A percentile compares a stretch with the other conserved stretches of the same genome.
phyloP scores from a whole-genome alignment of 2,797 vertebrate species.

The Spizella passerina region DNA sequence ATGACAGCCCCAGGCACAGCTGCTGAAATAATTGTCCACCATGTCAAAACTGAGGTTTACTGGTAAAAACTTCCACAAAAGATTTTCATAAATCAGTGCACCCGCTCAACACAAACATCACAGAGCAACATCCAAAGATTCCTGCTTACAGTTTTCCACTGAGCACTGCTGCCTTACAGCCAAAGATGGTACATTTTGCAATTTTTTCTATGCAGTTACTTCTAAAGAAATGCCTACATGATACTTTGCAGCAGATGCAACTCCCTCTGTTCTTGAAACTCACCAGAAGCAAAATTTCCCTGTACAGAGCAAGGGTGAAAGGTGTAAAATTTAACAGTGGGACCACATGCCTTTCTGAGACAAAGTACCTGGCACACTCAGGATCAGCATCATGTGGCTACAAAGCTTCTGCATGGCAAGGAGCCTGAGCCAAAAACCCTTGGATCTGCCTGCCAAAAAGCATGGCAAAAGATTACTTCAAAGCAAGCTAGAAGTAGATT shows the following conservation, averaged over 20 bases:
- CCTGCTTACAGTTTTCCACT: not conserved
- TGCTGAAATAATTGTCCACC: not conserved
- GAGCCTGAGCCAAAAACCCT: not conserved
- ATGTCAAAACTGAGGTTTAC: not conserved
- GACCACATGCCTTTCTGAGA: not conserved
- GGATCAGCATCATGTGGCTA: not conserved
- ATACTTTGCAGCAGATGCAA: not conserved
- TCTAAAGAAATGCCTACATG: not conserved
- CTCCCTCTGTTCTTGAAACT: not conserved
- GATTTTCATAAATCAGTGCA: not conserved
- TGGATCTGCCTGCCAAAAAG: not conserved
- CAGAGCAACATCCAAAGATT: not conserved
- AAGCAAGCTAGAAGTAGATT: not conserved
- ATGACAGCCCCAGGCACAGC: not conserved
- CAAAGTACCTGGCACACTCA: not conserved
- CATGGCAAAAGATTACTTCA: not conserved
- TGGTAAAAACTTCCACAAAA: not conserved
- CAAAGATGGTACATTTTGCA: not conserved
- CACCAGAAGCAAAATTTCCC: not conserved
- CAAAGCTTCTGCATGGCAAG: constrained; percentile 1
- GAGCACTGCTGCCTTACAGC: not conserved
- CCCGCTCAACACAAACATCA: not conserved
- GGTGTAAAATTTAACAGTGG: not conserved
- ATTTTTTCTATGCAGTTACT: not conserved
- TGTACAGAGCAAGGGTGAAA: not conserved